A percentile compares a stretch with the other conserved stretches of the same genome.
Evolutionary conservation across 2,797 vertebrate genomes (phyloP).

Genomic region (Chiroxiphia lanceolata): DNA sequence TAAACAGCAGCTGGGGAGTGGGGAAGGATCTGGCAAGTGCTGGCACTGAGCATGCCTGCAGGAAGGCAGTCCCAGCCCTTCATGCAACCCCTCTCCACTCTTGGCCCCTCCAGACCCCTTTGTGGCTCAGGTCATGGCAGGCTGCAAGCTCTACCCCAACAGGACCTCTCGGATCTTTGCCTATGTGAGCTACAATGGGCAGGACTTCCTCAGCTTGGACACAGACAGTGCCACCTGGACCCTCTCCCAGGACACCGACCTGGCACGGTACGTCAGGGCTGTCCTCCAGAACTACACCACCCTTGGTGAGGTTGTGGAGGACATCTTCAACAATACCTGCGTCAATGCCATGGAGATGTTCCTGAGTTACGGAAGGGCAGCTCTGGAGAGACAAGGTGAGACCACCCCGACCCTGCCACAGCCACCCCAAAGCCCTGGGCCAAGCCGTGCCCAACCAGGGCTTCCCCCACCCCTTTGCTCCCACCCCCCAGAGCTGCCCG

Average conservation of each 20-base stretch:
- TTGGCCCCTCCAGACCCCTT: conserved; percentile 2
- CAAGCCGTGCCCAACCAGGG: fast-evolving
- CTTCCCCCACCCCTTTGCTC: neutral
- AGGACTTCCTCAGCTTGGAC: neutral
- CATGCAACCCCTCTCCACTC: neutral
- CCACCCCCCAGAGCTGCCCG: neutral
- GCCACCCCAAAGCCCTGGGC: neutral
- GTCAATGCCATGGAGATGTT: neutral
- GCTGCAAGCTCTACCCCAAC: neutral
- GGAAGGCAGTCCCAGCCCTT: neutral
- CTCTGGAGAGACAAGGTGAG: conserved; percentile 19
- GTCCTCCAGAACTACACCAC: neutral
- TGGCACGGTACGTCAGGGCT: neutral
- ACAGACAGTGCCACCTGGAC: neutral
- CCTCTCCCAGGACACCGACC: neutral
- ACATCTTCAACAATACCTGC: neutral
- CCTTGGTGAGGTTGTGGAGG: neutral
- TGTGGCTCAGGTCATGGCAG: neutral
- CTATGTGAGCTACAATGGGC: conserved; percentile 2
- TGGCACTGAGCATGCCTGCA: neutral
- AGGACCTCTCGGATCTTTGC: neutral
- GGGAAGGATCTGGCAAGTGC: neutral
- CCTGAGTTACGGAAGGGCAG: neutral
- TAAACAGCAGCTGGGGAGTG: neutral
- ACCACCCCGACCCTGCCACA: neutral